These are phyloP conservation scores for Drosophila equinoxialis DNA, from an alignment of 1,140 invertebrate species.

Conservation along the genomic window DNA sequence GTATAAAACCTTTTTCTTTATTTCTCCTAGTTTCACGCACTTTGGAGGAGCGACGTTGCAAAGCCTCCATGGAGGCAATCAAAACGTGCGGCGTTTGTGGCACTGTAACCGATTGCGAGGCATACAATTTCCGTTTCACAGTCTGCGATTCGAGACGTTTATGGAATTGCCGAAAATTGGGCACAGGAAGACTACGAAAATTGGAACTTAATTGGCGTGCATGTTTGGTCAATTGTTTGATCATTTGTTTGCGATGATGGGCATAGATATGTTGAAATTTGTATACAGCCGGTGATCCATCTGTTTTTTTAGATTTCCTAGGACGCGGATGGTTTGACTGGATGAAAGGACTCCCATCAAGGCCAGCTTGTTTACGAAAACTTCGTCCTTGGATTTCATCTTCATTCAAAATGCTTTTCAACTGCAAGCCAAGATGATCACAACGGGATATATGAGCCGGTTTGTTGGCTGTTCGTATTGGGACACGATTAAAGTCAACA, in stretches of 20 bases:
- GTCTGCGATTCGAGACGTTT: constrained; percentile 17
- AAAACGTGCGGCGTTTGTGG: constrained; percentile 43
- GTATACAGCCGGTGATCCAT: neutral
- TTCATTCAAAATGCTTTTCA: constrained; percentile 38
- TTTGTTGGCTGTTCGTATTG: neutral
- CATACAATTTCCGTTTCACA: constrained; percentile 1
- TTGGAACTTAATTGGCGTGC: neutral
- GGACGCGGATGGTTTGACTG: neutral
- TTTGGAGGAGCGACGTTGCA: neutral
- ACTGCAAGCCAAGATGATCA: constrained; percentile 21
- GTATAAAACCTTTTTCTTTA: neutral
- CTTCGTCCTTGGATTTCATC: neutral
- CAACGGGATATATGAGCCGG: constrained; percentile 13
- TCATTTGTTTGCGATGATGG: neutral
- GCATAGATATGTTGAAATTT: constrained; percentile 34
- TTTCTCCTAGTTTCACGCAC: neutral
- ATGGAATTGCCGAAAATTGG: constrained; percentile 45
- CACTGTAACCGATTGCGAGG: constrained; percentile 23
- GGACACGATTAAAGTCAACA: neutral
- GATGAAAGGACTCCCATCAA: constrained; percentile 14
- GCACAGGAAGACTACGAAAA: constrained; percentile 51
- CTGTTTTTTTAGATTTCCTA: constrained; percentile 1
- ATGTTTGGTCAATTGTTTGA: neutral
- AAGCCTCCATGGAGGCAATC: constrained; percentile 22
- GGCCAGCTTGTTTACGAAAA: constrained; percentile 47